Percentiles rank a stretch among this genome's conserved stretches.
These are phyloP conservation scores for Stegostoma tigrinum DNA, from an alignment of 2,113 vertebrate species.

Conservation along the genomic window DNA sequence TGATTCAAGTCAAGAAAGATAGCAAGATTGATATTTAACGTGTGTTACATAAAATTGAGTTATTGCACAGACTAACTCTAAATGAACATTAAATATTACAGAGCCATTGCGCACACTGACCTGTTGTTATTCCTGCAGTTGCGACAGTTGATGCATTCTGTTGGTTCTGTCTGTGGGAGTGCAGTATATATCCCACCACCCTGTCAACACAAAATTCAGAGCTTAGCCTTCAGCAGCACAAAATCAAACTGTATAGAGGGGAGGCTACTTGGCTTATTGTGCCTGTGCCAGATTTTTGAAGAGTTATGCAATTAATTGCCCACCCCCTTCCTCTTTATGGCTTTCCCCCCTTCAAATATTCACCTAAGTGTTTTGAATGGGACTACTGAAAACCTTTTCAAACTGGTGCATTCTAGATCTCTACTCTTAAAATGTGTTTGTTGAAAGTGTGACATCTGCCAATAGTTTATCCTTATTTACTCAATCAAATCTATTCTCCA, in stretches of 20 bases:
- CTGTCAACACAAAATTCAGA: constrained; percentile 50
- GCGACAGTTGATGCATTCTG: constrained; percentile 79
- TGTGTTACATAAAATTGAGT: not conserved
- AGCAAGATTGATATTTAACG: not conserved
- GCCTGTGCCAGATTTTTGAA: not conserved
- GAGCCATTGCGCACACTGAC: constrained; percentile 48
- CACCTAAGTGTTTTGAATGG: not conserved
- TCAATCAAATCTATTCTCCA: not conserved
- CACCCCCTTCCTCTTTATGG: not conserved
- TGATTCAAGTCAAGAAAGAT: not conserved
- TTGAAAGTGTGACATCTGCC: not conserved
- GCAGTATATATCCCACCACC: constrained; percentile 68
- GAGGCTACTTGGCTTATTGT: not conserved
- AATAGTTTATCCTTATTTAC: not conserved
- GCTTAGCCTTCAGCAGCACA: not conserved
- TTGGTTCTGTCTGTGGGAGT: constrained; percentile 66
- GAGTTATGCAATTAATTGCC: not conserved
- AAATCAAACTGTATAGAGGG: accelerated
- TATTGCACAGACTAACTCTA: not conserved
- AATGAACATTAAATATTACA: not conserved
- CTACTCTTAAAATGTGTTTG: not conserved
- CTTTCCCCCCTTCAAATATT: not conserved
- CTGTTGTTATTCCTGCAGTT: constrained; percentile 96
- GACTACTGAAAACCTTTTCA: not conserved
- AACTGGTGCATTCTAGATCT: not conserved